These are phyloP conservation scores for Spodoptera exigua DNA, from an alignment of 2,888 invertebrate species.

Conservation along the genomic window DNA sequence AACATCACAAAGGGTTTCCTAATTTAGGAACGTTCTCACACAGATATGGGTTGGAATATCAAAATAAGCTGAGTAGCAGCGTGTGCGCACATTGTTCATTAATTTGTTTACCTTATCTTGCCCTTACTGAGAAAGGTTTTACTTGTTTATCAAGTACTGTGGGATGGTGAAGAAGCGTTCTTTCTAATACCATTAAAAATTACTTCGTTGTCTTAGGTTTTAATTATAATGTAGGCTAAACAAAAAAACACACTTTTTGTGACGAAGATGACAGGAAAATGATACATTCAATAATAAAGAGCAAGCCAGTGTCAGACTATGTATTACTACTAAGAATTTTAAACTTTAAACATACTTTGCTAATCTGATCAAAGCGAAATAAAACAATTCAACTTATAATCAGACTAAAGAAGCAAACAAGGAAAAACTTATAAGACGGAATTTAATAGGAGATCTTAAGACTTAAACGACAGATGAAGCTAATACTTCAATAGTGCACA, in stretches of 20 bases:
- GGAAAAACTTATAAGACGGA: too few relatives aligned
- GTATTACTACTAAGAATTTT: too few relatives aligned
- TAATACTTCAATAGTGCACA: too few relatives aligned
- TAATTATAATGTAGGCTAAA: background rate
- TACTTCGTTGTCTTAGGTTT: conserved; percentile 5
- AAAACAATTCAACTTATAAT: too few relatives aligned
- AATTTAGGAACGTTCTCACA: conserved; percentile 46
- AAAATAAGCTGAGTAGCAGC: conserved; percentile 52
- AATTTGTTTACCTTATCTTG: conserved; percentile 53
- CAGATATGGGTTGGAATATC: conserved; percentile 46
- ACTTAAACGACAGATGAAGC: too few relatives aligned
- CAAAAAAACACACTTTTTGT: background rate
- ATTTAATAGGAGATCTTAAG: too few relatives aligned
- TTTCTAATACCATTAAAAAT: conserved; percentile 8
- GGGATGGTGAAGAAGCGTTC: conserved; percentile 19
- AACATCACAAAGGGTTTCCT: conserved; percentile 41
- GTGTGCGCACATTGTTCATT: conserved; percentile 48
- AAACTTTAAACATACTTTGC: too few relatives aligned
- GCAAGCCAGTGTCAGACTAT: too few relatives aligned
- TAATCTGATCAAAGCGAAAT: too few relatives aligned
- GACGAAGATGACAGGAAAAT: too few relatives aligned
- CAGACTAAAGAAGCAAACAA: too few relatives aligned
- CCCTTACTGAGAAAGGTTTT: conserved; percentile 54
- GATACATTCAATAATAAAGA: too few relatives aligned
- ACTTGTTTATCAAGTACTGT: conserved; percentile 50